A percentile compares a stretch with the other conserved stretches of the same genome.
Conservation (phyloP, 2,888 invertebrate species). For the Hypomecis punctinalis region DNA sequence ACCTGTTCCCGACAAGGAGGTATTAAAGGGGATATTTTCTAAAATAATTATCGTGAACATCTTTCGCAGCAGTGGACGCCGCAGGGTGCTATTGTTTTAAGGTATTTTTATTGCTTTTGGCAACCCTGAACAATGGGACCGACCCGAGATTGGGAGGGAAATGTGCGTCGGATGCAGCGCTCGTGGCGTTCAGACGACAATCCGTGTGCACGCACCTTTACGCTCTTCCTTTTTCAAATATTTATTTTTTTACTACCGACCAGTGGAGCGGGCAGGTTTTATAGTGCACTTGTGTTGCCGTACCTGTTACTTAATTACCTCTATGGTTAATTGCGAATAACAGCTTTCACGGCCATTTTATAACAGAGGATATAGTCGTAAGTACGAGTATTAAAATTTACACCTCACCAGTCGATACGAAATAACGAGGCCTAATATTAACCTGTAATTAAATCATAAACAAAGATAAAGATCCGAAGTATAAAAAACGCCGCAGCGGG, state of each 20-base stretch:
- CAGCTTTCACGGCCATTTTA: slow-evolving; percentile 59
- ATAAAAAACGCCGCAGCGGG: slow-evolving; percentile 66
- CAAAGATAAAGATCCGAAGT: slow-evolving; percentile 70
- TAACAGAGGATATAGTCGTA: slow-evolving; percentile 54
- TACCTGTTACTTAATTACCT: slow-evolving; percentile 43
- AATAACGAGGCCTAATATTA: slow-evolving; percentile 63
- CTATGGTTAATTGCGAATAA: slow-evolving; percentile 43
- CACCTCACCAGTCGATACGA: slow-evolving; percentile 64
- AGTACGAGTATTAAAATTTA: slow-evolving; percentile 61
- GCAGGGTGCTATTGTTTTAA: slow-evolving; percentile 83
- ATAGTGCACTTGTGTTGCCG: slow-evolving; percentile 1
- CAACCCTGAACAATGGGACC: slow-evolving; percentile 80
- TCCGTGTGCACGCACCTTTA: slow-evolving; percentile 51
- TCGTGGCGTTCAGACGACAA: slow-evolving; percentile 61
- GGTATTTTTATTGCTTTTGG: slow-evolving; percentile 79
- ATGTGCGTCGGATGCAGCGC: slow-evolving; percentile 66
- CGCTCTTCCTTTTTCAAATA: slow-evolving; percentile 53
- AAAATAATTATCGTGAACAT: slow-evolving; percentile 82
- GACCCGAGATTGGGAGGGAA: slow-evolving; percentile 64
- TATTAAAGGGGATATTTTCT: slow-evolving; percentile 73
- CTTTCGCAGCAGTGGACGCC: slow-evolving; percentile 76
- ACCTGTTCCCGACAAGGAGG: slow-evolving; percentile 77
- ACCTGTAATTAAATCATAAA: slow-evolving; percentile 82
- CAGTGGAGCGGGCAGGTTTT: slow-evolving; percentile 10
- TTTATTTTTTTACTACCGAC: slow-evolving; percentile 27